Evolutionary conservation across 2,113 vertebrate genomes (phyloP), one percentile per base, ranked within the genome.

Genomic region (Opisthocomus hoazin): DNA sequence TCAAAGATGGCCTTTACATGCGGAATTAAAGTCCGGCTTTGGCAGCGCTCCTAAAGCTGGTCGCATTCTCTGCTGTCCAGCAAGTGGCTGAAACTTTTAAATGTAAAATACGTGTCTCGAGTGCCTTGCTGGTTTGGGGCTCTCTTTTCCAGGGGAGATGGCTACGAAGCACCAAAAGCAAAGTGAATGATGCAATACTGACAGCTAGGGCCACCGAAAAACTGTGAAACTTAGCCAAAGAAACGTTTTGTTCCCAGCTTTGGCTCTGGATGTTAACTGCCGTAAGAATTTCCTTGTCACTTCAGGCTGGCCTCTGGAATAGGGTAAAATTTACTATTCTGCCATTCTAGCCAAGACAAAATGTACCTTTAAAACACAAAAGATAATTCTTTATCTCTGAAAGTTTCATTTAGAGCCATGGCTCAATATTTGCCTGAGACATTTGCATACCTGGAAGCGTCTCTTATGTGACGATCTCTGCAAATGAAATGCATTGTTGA

Each of bases 401-500:
- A 81, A 53, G 14, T 94, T 95, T 85, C 70, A 36, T 95, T 93
- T 91, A 91, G 84, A 90, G 54, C 37, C 20, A 18, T 22, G 37
- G 73, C 37, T 96, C 77, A 69, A 61, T 92, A 94, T 91, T 93
- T 91, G 53, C 48, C 64, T 17, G 45, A 82, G 69, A 92, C 17
- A 79, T 96, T 93, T 93, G 89, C 95, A 65, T 96, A 91, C 69
- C 61, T 93, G 87, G 18, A 88, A 86, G 50, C 43, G 10, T 82
- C 77, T 94, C 80, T 64, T 92, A 87, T 3, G 15, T 87, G 80
- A 86, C 41, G 64, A 93, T 92, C 51, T 46, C 80, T 88, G 45
- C 65, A 93, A 91, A 93, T 93, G 80, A 96, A 96, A 90, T 70
- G 58, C 20, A 5, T 73, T 87, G 84, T 94, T 94, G 89, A 68